Evolutionary conservation across 2,113 vertebrate genomes (phyloP).

Genomic region (Alexandromys fortis): DNA sequence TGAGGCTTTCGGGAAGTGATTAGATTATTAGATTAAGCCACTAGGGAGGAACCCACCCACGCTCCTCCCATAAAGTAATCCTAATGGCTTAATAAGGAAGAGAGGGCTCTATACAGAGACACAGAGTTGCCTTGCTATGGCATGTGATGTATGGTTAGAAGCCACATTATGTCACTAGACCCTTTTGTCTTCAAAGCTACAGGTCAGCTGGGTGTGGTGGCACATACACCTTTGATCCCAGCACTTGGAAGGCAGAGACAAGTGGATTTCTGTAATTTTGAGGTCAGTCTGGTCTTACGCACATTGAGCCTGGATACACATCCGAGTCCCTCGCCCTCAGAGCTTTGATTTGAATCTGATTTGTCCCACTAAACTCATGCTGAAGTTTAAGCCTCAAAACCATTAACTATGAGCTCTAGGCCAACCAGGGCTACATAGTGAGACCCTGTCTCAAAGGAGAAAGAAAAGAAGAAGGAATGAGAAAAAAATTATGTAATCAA

Average conservation of each 20-base stretch:
- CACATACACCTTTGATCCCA: background rate
- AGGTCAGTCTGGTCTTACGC: background rate
- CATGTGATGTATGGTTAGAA: no score
- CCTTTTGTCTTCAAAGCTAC: background rate
- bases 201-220: background rate
- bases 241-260: background rate
- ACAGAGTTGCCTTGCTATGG: background rate
- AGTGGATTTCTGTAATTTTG: background rate
- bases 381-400: background rate
- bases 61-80: background rate
- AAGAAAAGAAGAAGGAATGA: background rate
- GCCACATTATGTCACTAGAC: background rate
- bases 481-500: background rate
- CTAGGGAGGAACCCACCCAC: background rate
- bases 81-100: background rate
- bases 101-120: background rate
- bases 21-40: background rate
- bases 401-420: background rate
- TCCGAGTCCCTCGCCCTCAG: background rate
- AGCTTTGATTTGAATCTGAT: background rate
- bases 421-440: background rate
- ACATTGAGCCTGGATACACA: background rate
- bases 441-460: background rate
- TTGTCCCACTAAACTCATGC: background rate
- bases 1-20: background rate